A percentile compares a stretch with the other conserved stretches of the same genome.
Conservation (phyloP, 2,113 vertebrate species). For the Tychaedon coryphoeus region DNA sequence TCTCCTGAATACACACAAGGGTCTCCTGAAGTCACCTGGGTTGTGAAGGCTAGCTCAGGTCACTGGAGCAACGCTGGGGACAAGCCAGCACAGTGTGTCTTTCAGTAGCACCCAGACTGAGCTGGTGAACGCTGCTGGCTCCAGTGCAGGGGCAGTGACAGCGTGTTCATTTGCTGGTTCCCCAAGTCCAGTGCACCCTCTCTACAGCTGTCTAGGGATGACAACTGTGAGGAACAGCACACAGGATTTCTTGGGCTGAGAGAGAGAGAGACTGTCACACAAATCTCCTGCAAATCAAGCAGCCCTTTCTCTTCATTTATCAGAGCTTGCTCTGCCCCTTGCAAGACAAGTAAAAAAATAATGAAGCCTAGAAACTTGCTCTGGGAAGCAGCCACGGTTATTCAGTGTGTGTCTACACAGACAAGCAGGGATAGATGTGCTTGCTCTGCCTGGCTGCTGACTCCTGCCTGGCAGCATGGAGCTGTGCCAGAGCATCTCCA, state of each 20-base stretch:
- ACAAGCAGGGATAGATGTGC: not conserved
- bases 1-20: not conserved
- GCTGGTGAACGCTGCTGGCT: accelerated
- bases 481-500: not conserved
- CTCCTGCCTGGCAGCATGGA: not conserved
- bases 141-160: accelerated
- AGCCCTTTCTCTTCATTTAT: not conserved
- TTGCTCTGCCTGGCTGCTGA: not conserved
- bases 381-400: not conserved
- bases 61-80: not conserved
- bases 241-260: not conserved
- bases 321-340: not conserved
- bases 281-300: constrained; percentile 5
- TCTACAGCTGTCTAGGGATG: not conserved
- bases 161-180: accelerated
- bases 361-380: not conserved
- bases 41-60: not conserved
- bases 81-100: not conserved
- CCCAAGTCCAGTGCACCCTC: not conserved
- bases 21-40: not conserved
- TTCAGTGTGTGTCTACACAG: not conserved
- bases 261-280: not conserved
- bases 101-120: not conserved
- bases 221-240: not conserved
- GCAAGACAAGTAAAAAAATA: not conserved